Evolutionary conservation across 2,797 vertebrate species (phyloP).

Genomic region (Urosaurus nigricauda): DNA sequence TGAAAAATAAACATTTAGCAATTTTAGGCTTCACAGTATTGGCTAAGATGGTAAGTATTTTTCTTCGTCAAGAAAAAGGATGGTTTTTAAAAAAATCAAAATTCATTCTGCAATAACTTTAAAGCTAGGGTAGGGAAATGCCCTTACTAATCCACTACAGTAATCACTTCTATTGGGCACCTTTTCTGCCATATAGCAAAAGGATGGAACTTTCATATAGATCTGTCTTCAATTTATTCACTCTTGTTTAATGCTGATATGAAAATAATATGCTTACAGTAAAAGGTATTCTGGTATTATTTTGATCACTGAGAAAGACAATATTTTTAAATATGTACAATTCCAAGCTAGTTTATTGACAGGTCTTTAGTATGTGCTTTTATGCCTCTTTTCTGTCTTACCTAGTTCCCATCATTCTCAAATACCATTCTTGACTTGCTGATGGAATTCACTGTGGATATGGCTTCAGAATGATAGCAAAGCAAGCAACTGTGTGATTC

Average conservation of each 20-base stretch:
- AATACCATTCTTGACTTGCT: conserved; percentile 82
- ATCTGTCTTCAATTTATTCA: background rate
- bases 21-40: background rate
- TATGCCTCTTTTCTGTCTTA: conserved; percentile 58
- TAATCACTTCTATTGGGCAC: background rate
- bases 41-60: background rate
- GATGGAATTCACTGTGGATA: conserved; percentile 65
- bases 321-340: background rate
- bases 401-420: conserved; percentile 92
- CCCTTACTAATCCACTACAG: background rate
- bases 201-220: background rate
- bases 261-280: background rate
- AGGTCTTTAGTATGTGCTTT: accelerated
- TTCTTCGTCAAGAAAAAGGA: background rate
- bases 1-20: conserved; percentile 15
- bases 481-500: conserved; percentile 78
- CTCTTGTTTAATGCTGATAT: background rate
- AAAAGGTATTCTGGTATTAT: background rate
- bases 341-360: background rate
- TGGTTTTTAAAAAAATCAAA: background rate
- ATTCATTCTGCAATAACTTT: background rate
- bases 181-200: no score
- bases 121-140: background rate
- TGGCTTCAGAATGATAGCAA: conserved; percentile 69
- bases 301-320: background rate